Conservation (phyloP, 2,113 vertebrate species). For the Acanthisitta chloris region DNA sequence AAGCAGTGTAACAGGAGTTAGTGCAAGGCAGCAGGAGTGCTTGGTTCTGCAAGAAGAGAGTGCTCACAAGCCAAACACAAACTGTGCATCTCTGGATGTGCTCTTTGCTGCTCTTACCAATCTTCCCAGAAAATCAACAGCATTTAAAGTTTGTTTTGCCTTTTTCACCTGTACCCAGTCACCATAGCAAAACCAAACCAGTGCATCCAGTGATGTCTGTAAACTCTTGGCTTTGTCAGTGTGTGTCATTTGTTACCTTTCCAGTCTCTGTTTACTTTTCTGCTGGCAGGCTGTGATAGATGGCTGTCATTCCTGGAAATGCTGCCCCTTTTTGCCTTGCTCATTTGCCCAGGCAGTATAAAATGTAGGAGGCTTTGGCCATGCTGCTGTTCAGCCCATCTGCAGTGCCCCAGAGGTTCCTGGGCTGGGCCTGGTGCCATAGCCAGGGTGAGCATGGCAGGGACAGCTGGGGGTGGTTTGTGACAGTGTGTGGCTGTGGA, state of each 20-base stretch:
- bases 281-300: not conserved
- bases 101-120: not conserved
- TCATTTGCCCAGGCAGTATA: not conserved
- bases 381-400: not conserved
- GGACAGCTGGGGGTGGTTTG: not conserved
- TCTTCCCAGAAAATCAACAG: not conserved
- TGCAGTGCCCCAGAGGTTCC: not conserved
- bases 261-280: not conserved
- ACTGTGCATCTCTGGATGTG: not conserved
- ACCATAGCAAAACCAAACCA: rapidly evolving
- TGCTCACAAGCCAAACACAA: not conserved
- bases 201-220: not conserved
- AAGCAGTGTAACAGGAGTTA: rapidly evolving
- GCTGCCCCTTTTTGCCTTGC: not conserved
- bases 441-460: rapidly evolving
- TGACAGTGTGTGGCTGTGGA: not conserved
- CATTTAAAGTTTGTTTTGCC: not conserved
- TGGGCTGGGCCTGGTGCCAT: not conserved
- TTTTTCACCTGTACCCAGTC: not conserved
- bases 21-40: not conserved
- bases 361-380: not conserved
- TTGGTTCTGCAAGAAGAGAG: not conserved
- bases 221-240: not conserved
- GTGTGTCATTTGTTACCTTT: not conserved
- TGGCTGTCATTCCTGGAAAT: not conserved